phyloP scores from a whole-genome alignment of 2,888 invertebrate genomes.

The Xanthia togata region DNA sequence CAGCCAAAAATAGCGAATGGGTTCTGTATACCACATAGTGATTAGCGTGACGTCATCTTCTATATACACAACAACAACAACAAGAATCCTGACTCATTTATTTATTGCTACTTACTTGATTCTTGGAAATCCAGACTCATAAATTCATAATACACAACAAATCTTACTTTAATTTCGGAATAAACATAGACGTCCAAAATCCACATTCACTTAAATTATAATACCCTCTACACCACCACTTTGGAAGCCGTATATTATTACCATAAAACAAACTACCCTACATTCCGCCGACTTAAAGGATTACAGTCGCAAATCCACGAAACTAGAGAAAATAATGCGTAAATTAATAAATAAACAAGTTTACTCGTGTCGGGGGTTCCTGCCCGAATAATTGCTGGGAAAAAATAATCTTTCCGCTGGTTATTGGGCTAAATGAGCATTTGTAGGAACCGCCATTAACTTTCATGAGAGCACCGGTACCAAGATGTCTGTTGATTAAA shows the following conservation, averaged over 20 bases:
- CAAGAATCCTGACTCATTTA: constrained; percentile 6
- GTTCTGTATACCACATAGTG: neutral
- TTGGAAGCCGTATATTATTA: constrained; percentile 52
- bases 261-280: constrained; percentile 58
- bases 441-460: constrained; percentile 74
- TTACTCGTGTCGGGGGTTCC: constrained; percentile 48
- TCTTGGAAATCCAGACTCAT: constrained; percentile 7
- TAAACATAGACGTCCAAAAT: constrained; percentile 31
- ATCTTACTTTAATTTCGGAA: constrained; percentile 30
- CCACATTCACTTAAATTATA: constrained; percentile 59
- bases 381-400: constrained; percentile 70
- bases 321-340: constrained; percentile 66
- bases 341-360: constrained; percentile 67
- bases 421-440: constrained; percentile 75
- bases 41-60: neutral
- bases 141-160: constrained; percentile 16
- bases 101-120: neutral
- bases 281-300: constrained; percentile 61
- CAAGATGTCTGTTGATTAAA: constrained; percentile 68
- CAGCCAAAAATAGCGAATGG: neutral
- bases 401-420: constrained; percentile 77
- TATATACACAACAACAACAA: neutral
- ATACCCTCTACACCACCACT: constrained; percentile 33
- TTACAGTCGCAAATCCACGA: constrained; percentile 58
- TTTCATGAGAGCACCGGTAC: constrained; percentile 70